Conservation (phyloP, 2,888 invertebrate genomes). For the Athalia circularis region DNA sequence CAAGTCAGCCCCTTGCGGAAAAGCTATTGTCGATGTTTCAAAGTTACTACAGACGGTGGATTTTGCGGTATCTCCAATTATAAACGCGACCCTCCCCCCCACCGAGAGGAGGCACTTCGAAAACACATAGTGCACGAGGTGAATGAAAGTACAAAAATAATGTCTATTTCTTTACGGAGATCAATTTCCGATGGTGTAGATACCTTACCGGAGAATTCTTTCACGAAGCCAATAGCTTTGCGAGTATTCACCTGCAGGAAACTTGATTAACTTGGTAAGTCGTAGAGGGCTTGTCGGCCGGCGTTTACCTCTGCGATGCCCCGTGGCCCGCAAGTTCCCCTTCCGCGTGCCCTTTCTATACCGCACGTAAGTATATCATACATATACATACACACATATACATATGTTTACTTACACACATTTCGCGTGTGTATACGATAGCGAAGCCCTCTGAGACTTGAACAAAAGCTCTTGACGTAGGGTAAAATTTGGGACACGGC, state of each 20-base stretch:
- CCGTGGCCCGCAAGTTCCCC: conserved; percentile 39
- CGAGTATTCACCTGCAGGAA: conserved; percentile 38
- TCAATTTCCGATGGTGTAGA: not conserved
- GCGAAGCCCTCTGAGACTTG: conserved; percentile 37
- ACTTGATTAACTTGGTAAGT: conserved; percentile 48
- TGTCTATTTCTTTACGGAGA: not conserved
- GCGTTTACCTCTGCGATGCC: conserved; percentile 45
- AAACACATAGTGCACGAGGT: not conserved
- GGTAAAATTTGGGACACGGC: conserved; percentile 27
- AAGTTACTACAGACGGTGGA: not conserved
- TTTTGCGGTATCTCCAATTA: not conserved
- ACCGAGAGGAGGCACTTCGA: not conserved
- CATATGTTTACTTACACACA: not conserved
- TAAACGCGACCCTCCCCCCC: not conserved
- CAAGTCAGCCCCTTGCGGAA: conserved; percentile 29
- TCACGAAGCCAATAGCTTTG: conserved; percentile 38
- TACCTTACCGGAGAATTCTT: conserved; percentile 13
- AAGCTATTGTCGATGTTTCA: conserved; percentile 22
- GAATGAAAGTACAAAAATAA: not conserved
- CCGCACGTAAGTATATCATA: too few species aligned
- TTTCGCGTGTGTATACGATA: conserved; percentile 16
- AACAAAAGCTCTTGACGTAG: conserved; percentile 7
- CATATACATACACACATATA: too few species aligned
- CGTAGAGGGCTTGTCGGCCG: conserved; percentile 34
- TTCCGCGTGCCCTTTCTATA: not conserved